Evolutionary conservation across 2,888 invertebrate genomes (phyloP), one percentile per base, ranked within the genome.

Genomic region (Lepetodrilus schrolli): DNA sequence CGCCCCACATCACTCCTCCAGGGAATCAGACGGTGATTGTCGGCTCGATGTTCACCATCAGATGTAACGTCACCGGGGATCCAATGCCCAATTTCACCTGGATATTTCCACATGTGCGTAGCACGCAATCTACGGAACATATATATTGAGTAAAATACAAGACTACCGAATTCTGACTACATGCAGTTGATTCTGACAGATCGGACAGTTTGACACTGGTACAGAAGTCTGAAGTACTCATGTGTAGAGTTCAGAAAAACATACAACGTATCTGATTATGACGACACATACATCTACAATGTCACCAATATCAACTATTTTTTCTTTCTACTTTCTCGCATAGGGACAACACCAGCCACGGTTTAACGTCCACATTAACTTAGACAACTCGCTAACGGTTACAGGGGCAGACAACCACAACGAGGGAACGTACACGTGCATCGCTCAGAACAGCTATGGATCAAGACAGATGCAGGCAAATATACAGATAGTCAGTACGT

Each of bases 81-180:
- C 72, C 72, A 4, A 34, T 48, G 0, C 43, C 66, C 17, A 36
- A 5, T 17, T 34, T 72, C n/a, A 66, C 65, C 8, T 72, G 72
- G 72, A 21, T 43, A 8, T 72, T 37, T 30, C 72, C 72, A 47
- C 65, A 72, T 13, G 72, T 72, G 10, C 26, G 66, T 37, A 71
- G n/a, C n/a, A n/a, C n/a, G n/a, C n/a, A n/a, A n/a, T n/a, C n/a
- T n/a, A n/a, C n/a, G n/a, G n/a, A n/a, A n/a, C n/a, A n/a, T n/a
- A n/a, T n/a, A n/a, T n/a, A n/a, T n/a, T n/a, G n/a, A n/a, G n/a
- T n/a, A n/a, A n/a, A n/a, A n/a, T n/a, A n/a, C n/a, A n/a, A n/a
- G n/a, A n/a, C n/a, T n/a, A n/a, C n/a, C n/a, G n/a, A n/a, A n/a
- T n/a, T n/a, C n/a, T n/a, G n/a, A n/a, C n/a, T n/a, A n/a, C n/a